Evolutionary conservation across 1,140 invertebrate species (phyloP), one percentile per base, ranked within the genome.

Genomic region (Scaptomyza pallida): DNA sequence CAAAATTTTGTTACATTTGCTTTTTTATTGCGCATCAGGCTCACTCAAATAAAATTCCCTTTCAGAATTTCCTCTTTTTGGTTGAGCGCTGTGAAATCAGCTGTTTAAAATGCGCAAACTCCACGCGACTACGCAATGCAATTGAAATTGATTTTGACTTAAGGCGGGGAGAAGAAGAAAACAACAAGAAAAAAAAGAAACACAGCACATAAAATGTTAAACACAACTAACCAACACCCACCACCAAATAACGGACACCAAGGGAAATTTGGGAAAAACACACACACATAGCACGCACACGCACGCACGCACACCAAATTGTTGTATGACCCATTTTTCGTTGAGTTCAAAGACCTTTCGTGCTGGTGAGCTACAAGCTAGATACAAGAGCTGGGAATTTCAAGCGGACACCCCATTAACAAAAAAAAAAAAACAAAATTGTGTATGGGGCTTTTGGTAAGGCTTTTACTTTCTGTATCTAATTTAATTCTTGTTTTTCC

Each of bases 291-390:
- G n/a, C 37, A 30, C 26, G 2, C 23, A 26, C 23, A 26, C 23
- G 5, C 23, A 15, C 30, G 8, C 10, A n/a, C 23, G 15, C 23
- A 50, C 56, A 23, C 26, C 12, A 61, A 51, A 23, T 62, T 71
- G 60, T 70, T 68, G 68, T 62, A 63, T 85, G 82, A 86, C 81
- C 82, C 70, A 86, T 85, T 85, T 85, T 80, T 61, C n/a, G 81
- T 70, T 41, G 67, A 86, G 80, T 85, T 85, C 80, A 85, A 85
- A 85, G 80, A 85, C 80, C 80, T 76, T 55, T 62, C 13, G 21
- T n/a, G n/a, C 47, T 2, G 4, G 17, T 21, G 21, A 23, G 10
- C 19, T 1, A n/a, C n/a, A 37, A n/a, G 16, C 10, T 35, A n/a
- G 16, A 6, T 35, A 26, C 37, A 23, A 51, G 52, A 10, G 10